Percentiles rank a stretch among this genome's conserved stretches.
Conservation (phyloP, 2,797 vertebrate species). For the Cirrhinus molitorella region DNA sequence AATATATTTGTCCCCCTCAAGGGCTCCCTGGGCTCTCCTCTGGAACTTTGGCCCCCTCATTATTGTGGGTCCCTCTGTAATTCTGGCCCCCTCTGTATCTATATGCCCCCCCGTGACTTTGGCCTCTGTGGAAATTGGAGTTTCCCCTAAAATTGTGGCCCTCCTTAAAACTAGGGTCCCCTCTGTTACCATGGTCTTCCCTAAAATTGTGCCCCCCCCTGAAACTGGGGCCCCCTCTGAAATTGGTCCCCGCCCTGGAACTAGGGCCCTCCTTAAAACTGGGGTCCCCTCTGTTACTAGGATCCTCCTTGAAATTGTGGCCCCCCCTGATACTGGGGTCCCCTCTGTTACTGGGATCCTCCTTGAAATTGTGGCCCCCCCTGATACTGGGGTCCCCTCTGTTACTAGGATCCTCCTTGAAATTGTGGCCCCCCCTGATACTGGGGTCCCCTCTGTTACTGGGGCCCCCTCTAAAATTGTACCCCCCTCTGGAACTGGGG, state of each 20-base stretch:
- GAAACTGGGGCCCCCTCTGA: too few relatives aligned
- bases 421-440: background rate
- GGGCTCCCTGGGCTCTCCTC: background rate
- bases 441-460: background rate
- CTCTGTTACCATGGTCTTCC: too few relatives aligned
- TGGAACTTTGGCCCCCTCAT: background rate
- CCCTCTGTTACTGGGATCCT: background rate
- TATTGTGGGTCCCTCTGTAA: background rate
- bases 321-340: background rate
- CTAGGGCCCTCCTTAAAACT: too few relatives aligned
- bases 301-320: background rate
- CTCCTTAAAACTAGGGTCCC: too few relatives aligned
- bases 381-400: background rate
- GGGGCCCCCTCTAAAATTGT: background rate
- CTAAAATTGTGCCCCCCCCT: too few relatives aligned
- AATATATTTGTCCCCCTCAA: background rate
- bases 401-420: background rate
- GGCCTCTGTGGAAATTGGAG: background rate
- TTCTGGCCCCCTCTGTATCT: background rate
- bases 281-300: too few relatives aligned
- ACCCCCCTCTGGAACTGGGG: background rate
- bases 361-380: background rate
- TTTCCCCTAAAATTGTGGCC: background rate
- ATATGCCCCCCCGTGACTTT: background rate
- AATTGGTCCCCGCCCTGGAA: too few relatives aligned